These are phyloP conservation scores for Tiaroga cobitis DNA, from an alignment of 2,797 vertebrate species.

Conservation along the genomic window DNA sequence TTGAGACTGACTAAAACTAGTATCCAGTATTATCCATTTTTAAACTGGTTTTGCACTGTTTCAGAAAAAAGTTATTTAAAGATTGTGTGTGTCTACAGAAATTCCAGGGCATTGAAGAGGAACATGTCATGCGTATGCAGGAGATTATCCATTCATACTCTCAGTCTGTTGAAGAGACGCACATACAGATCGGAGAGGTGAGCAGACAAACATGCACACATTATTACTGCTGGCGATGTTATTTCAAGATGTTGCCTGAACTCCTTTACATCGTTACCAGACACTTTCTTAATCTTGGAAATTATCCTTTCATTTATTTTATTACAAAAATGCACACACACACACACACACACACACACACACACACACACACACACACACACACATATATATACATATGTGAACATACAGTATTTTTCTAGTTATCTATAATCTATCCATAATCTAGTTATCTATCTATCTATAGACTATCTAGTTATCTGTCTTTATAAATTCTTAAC, in stretches of 20 bases:
- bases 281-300: not conserved
- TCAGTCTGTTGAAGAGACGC: slow-evolving; percentile 90
- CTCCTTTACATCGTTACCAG: not conserved
- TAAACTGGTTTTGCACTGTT: slow-evolving; percentile 4
- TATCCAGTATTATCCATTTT: not conserved
- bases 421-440: too few relatives aligned
- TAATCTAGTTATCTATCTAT: too few relatives aligned
- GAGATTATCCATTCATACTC: slow-evolving; percentile 92
- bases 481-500: not conserved
- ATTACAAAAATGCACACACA: not conserved
- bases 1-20: not conserved
- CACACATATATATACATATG: too few relatives aligned
- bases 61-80: not conserved
- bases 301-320: not conserved
- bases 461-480: too few relatives aligned
- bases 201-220: slow-evolving; percentile 57
- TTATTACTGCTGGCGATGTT: not conserved
- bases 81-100: slow-evolving; percentile 77
- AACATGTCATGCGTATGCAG: slow-evolving; percentile 92
- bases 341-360: too few relatives aligned
- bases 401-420: too few relatives aligned
- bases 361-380: too few relatives aligned
- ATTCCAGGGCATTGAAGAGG: slow-evolving; percentile 98
- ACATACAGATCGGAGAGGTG: slow-evolving; percentile 94
- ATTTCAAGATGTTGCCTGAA: not conserved